Percentiles rank a stretch among this genome's conserved stretches.
Conservation (phyloP, 2,888 invertebrate genomes). For the Drosophila multiciliata region DNA sequence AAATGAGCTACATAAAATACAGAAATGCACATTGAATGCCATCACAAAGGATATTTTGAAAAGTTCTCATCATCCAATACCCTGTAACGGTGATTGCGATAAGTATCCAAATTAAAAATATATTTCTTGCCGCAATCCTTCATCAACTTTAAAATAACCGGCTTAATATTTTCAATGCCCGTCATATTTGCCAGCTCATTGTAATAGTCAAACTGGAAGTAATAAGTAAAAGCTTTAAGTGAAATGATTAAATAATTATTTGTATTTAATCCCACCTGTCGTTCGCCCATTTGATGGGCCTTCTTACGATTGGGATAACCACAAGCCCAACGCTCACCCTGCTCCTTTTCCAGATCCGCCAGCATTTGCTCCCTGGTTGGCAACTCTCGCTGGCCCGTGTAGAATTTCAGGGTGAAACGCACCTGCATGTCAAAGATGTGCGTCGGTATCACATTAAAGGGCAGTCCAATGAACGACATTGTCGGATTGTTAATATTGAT, state of each 20-base stretch:
- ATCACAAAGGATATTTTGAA: conserved; percentile 55
- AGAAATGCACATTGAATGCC: not conserved
- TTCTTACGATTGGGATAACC: conserved; percentile 87
- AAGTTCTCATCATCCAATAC: conserved; percentile 88
- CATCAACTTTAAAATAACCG: conserved; percentile 90
- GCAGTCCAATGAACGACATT: conserved; percentile 93
- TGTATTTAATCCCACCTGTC: conserved; percentile 63
- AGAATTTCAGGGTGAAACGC: conserved; percentile 88
- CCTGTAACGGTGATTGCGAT: conserved; percentile 87
- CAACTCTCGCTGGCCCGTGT: conserved; percentile 87
- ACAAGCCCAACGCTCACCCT: conserved; percentile 86
- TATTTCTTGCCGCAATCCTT: conserved; percentile 88
- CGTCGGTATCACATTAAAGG: conserved; percentile 92
- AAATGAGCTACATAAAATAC: conserved; percentile 23
- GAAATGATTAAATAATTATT: not conserved
- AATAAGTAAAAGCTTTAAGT: not conserved
- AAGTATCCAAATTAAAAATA: conserved; percentile 87
- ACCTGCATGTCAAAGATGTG: conserved; percentile 92
- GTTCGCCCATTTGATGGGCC: conserved; percentile 88
- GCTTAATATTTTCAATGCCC: conserved; percentile 87
- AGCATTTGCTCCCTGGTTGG: conserved; percentile 89
- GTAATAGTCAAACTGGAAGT: conserved; percentile 88
- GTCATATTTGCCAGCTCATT: conserved; percentile 88
- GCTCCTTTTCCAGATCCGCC: conserved; percentile 87
- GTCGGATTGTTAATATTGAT: conserved; percentile 92